phyloP scores from a whole-genome alignment of 2,797 vertebrate genomes.

The Anomalospiza imberbis region DNA sequence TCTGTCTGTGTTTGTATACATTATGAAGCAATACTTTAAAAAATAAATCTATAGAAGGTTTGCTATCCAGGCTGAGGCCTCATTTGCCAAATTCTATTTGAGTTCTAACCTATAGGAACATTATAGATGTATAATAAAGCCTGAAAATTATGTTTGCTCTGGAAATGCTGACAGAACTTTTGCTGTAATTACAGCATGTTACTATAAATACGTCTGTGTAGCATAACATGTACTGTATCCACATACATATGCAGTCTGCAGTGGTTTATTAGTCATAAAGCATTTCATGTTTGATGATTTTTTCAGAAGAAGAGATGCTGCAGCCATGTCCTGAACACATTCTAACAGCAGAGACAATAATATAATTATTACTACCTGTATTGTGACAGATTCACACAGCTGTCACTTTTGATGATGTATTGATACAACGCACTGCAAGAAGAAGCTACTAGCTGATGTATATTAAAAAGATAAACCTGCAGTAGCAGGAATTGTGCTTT shows the following conservation, averaged over 20 bases:
- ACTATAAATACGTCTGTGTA: slow-evolving; percentile 1
- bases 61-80: background rate
- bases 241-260: background rate
- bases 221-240: background rate
- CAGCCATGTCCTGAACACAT: background rate
- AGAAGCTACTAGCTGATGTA: background rate
- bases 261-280: background rate
- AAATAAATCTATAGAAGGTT: background rate
- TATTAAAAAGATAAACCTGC: background rate
- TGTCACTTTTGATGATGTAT: background rate
- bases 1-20: slow-evolving; percentile 20
- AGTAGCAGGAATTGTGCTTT: background rate
- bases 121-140: background rate
- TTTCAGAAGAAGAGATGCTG: background rate
- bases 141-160: slow-evolving; percentile 16
- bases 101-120: background rate
- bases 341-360: background rate
- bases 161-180: slow-evolving; percentile 39
- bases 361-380: background rate
- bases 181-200: background rate
- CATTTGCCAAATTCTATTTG: background rate
- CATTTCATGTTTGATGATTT: background rate
- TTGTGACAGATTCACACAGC: background rate
- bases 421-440: background rate
- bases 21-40: background rate